Base-by-base conservation (phyloP, 2,888 invertebrate genomes). In the Agonopterix alstromeriana region DNA sequence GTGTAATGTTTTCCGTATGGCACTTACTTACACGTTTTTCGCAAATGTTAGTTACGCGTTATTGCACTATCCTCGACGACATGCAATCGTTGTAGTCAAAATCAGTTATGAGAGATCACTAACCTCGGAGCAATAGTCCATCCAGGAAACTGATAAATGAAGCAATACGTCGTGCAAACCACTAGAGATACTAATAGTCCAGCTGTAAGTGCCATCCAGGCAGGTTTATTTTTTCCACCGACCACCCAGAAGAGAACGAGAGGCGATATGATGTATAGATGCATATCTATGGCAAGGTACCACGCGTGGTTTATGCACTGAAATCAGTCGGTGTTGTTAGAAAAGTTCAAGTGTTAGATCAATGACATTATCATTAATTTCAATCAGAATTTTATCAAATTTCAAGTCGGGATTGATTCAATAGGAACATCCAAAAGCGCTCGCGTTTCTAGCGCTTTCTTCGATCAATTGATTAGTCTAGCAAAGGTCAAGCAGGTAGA, bases 211-310 rank as follows among this genome's bases (percentile, higher is more conserved):
- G 64, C 55, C 3, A 51, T 44, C 65, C 66, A 66, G 1, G 66
- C 63, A 0, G 53, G 45, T 9, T 42, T 45, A 45, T 52, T 59
- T 17, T 42, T 58, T 1, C 53, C 46, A 3, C 55, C 52, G 0
- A 69, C 48, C 17, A 66, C 56, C 63, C 62, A 69, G 45, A 60
- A 62, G 4, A 74, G 52, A 12, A 73, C 47, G 1, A 75, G 9
- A 0, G 75, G 73, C 2, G 71, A 69, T 8, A 73, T 36, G 2
- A 72, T 55, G 52, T 71, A 55, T 7, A 73, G 60, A 10, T 75
- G 73, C 17, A 70, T 58, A 11, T 75, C 73, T 10, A 75, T 60
- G 2, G 71, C 67, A 1, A 75, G 51, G 49, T 72, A 75, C 73
- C 73, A 75, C 0, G 64, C 57, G 35, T 67, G 68, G 2, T 53